Evolutionary conservation across 1,140 invertebrate genomes (phyloP).

Genomic region (Macrotrachela quadricornifera): DNA sequence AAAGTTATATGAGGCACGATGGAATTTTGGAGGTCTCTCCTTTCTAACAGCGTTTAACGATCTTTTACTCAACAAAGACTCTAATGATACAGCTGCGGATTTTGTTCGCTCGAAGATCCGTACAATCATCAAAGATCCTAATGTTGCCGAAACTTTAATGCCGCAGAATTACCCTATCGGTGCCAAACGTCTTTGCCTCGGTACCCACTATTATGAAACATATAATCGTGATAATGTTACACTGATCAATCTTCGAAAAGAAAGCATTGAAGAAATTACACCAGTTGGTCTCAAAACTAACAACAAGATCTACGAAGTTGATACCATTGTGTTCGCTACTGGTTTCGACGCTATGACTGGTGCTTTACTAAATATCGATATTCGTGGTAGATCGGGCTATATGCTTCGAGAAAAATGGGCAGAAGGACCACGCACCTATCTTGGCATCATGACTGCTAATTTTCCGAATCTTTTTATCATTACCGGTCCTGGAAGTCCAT

Average conservation of each 20-base stretch:
- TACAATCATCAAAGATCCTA: no score
- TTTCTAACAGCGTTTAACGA: no score
- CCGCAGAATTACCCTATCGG: no score
- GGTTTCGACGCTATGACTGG: background rate
- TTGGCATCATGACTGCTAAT: background rate
- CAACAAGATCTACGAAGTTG: background rate
- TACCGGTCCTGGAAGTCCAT: background rate
- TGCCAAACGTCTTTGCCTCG: background rate
- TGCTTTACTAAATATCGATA: background rate
- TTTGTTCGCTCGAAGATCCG: no score
- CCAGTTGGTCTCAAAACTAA: background rate
- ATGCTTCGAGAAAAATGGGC: background rate
- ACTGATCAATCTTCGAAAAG: background rate
- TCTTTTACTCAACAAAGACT: no score
- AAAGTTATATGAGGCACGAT: no score
- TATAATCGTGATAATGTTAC: background rate
- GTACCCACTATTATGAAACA: background rate
- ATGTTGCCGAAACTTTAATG: no score
- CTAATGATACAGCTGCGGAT: no score
- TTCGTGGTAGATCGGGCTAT: background rate
- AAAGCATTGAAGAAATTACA: background rate
- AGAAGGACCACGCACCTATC: background rate
- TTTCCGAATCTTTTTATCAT: background rate
- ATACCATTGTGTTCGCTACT: background rate
- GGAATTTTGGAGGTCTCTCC: no score